Evolutionary conservation across 2,113 vertebrate species (phyloP).

Genomic region (Tonatia bakeri): DNA sequence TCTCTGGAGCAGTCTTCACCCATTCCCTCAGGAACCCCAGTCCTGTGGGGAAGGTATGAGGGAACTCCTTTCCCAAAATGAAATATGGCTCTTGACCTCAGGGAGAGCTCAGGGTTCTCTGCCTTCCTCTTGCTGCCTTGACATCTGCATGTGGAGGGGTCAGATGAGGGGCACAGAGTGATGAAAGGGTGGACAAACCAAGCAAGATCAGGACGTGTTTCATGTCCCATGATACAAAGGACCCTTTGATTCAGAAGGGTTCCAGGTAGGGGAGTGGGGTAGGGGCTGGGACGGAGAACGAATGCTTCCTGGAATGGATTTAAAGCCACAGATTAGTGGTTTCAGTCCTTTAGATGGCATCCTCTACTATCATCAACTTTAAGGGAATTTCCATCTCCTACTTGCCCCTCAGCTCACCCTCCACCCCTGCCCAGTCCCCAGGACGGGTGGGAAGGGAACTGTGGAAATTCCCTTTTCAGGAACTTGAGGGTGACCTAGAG

Average conservation of each 20-base stretch:
- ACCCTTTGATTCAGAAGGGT: neutral
- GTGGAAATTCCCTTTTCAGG: conserved; percentile 74
- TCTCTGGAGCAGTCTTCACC: neutral
- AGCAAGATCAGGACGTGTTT: neutral
- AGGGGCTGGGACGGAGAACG: neutral
- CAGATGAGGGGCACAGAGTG: neutral
- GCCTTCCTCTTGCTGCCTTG: neutral
- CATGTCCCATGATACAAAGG: neutral
- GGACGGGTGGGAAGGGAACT: conserved; percentile 68
- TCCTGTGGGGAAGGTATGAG: neutral
- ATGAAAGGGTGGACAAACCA: neutral
- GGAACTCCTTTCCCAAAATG: conserved; percentile 17
- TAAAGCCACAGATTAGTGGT: conserved; percentile 1
- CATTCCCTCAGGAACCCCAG: neutral
- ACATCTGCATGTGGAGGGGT: neutral
- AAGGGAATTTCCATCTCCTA: conserved; percentile 72
- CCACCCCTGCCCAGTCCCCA: conserved; percentile 36
- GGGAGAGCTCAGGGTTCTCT: neutral
- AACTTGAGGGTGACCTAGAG: conserved; percentile 38
- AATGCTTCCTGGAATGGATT: conserved; percentile 56
- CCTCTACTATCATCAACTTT: conserved; percentile 35
- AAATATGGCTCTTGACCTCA: neutral
- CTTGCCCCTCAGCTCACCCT: conserved; percentile 63
- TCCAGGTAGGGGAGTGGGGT: neutral
- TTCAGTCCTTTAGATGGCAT: conserved; percentile 25